A percentile compares a stretch with the other conserved stretches of the same genome.
These are phyloP conservation scores for Apoda limacodes DNA, from an alignment of 2,888 invertebrate genomes.

Conservation along the genomic window DNA sequence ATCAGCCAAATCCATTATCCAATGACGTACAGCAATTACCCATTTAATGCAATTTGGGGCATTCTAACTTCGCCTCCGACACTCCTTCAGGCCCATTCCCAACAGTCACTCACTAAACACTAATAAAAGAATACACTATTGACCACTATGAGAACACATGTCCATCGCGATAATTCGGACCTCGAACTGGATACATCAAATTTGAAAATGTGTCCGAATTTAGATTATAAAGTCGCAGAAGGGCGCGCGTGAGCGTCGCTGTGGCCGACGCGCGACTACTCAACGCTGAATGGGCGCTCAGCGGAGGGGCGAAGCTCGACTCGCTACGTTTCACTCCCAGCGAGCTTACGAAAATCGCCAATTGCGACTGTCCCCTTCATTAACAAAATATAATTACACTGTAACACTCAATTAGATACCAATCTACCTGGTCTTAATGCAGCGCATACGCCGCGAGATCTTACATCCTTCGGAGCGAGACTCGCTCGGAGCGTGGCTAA, in stretches of 20 bases:
- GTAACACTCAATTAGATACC: background rate
- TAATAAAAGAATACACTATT: constrained; percentile 60
- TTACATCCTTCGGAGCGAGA: no score
- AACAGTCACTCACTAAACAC: constrained; percentile 60
- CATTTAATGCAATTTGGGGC: constrained; percentile 68
- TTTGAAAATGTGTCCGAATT: constrained; percentile 34
- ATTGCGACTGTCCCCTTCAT: constrained; percentile 47
- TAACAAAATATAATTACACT: constrained; percentile 33
- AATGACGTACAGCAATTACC: constrained; percentile 69
- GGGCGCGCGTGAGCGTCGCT: constrained; percentile 61
- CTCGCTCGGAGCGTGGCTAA: no score
- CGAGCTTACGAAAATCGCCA: constrained; percentile 63
- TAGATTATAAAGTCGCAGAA: constrained; percentile 31
- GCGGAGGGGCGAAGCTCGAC: constrained; percentile 67
- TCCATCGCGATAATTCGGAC: constrained; percentile 38
- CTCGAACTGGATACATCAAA: constrained; percentile 52
- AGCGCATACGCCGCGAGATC: no score
- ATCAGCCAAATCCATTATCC: constrained; percentile 65
- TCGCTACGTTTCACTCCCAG: constrained; percentile 53
- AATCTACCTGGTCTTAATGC: background rate
- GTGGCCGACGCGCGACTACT: constrained; percentile 64
- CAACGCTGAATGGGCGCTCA: constrained; percentile 53
- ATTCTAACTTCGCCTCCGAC: constrained; percentile 52
- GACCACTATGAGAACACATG: constrained; percentile 46
- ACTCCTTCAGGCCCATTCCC: constrained; percentile 54